These are phyloP conservation scores for Criorhina ranunculi DNA, from an alignment of 2,888 invertebrate genomes.

Conservation along the genomic window DNA sequence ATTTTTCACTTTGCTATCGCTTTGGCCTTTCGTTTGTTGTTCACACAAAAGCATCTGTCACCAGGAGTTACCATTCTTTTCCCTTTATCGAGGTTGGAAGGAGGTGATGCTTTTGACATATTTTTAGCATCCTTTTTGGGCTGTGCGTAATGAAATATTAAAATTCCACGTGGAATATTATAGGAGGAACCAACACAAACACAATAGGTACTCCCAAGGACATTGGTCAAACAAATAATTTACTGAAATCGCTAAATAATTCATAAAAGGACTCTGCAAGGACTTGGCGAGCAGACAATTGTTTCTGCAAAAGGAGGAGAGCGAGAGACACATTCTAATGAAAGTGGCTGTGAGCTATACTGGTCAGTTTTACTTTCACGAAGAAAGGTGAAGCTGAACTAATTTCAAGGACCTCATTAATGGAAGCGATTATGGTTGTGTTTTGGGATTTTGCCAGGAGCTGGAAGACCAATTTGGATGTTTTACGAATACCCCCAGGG, in stretches of 20 bases:
- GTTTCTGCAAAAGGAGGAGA: neutral
- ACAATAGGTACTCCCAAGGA: slow-evolving; percentile 39
- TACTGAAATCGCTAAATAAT: slow-evolving; percentile 61
- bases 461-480: slow-evolving; percentile 16
- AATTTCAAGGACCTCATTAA: slow-evolving; percentile 60
- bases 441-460: neutral
- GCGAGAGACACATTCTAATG: neutral
- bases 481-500: neutral
- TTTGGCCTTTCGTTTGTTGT: slow-evolving; percentile 5
- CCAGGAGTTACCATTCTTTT: slow-evolving; percentile 27
- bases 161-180: slow-evolving; percentile 41
- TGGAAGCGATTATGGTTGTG: slow-evolving; percentile 42
- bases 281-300: slow-evolving; percentile 30
- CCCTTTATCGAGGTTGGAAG: slow-evolving; percentile 4
- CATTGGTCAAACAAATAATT: slow-evolving; percentile 54
- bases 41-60: slow-evolving; percentile 46
- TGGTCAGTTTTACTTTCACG: neutral
- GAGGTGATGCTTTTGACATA: slow-evolving; percentile 14
- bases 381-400: slow-evolving; percentile 57
- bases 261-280: slow-evolving; percentile 38
- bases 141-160: slow-evolving; percentile 42
- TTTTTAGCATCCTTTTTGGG: slow-evolving; percentile 14
- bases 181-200: neutral
- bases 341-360: neutral
- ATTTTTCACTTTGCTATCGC: slow-evolving; percentile 49